Evolutionary conservation across 2,888 invertebrate species (phyloP).

Genomic region (Mycogona germanica): DNA sequence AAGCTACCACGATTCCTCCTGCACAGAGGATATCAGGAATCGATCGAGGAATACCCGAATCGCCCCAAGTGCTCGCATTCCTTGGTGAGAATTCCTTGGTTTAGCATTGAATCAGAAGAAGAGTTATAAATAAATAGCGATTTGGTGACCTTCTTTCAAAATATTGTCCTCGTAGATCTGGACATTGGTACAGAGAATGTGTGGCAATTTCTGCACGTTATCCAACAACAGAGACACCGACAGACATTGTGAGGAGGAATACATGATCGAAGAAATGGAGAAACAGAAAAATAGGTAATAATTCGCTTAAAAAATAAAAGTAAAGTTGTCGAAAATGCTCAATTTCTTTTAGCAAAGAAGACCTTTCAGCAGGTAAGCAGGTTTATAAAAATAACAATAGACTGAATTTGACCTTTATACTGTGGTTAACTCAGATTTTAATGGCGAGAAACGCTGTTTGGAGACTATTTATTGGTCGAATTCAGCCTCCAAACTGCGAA

Average conservation of each 20-base stretch:
- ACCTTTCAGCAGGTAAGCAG: too few relatives aligned
- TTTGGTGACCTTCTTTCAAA: not conserved
- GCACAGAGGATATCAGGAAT: constrained; percentile 63
- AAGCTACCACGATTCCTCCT: constrained; percentile 65
- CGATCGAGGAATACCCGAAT: constrained; percentile 70
- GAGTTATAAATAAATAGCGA: too few relatives aligned
- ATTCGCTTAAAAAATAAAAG: not conserved
- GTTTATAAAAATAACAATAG: too few relatives aligned
- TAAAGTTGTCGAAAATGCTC: too few relatives aligned
- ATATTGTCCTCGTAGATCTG: not conserved
- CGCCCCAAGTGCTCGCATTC: constrained; percentile 27
- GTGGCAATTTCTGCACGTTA: not conserved
- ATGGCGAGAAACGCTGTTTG: too few relatives aligned
- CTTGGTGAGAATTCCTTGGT: too few relatives aligned
- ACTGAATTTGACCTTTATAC: too few relatives aligned
- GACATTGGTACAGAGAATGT: not conserved
- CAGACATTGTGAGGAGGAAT: constrained; percentile 4
- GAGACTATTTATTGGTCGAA: too few relatives aligned
- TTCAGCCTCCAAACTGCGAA: too few relatives aligned
- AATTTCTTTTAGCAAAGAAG: too few relatives aligned
- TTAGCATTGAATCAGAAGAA: not conserved
- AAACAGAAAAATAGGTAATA: constrained; percentile 11
- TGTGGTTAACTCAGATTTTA: too few relatives aligned
- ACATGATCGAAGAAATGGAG: constrained; percentile 11
- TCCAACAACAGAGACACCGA: not conserved